Evolutionary conservation across 2,113 vertebrate species (phyloP), one percentile per base, ranked within the genome.

Genomic region (Chaenocephalus aceratus): DNA sequence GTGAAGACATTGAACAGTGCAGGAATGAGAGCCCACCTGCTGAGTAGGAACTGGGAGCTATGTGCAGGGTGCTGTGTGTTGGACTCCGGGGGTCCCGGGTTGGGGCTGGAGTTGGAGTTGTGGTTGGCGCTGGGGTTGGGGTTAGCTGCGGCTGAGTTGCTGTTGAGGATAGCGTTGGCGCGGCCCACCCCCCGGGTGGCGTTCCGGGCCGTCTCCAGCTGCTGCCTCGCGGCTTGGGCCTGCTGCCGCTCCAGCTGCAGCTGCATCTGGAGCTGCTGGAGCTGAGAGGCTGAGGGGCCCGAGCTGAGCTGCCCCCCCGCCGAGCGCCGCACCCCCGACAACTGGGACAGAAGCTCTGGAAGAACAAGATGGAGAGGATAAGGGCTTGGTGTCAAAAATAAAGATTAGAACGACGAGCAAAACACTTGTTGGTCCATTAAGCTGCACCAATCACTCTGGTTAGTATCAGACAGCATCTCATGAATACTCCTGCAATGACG

Each of bases 221-320:
- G 98, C 81, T 99, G 98, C 16, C 98, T 95, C 0, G 98, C 97
- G 0, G 97, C 98, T 92, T 99, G 98, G 1, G 98, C 98, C 58
- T 99, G 98, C 57, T 99, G 98, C 4, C 98, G 92, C 81, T 99
- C 98, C 75, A 99, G 85, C 94, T 99, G 98, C 91, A 99, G 95
- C 80, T 99, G 98, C 97, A 99, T 99, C 93, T 99, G 98, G 91
- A 99, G 94, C 90, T 99, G 98, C 81, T 99, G 98, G 89, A 99
- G 95, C 93, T 99, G 98, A 16, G 98, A 99, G 51, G 98, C 97
- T 3, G 98, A 99, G 46, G 98, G 98, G 79, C 98, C 98, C 11
- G 98, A 98, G 89, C 97, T 99, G 69, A 99, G 96, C 95, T 99
- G 97, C 84, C 98, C 98, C 79, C 98, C 98, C 41, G 98, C 97